Evolutionary conservation across 2,888 invertebrate species (phyloP).

Genomic region (Panopea generosa): DNA sequence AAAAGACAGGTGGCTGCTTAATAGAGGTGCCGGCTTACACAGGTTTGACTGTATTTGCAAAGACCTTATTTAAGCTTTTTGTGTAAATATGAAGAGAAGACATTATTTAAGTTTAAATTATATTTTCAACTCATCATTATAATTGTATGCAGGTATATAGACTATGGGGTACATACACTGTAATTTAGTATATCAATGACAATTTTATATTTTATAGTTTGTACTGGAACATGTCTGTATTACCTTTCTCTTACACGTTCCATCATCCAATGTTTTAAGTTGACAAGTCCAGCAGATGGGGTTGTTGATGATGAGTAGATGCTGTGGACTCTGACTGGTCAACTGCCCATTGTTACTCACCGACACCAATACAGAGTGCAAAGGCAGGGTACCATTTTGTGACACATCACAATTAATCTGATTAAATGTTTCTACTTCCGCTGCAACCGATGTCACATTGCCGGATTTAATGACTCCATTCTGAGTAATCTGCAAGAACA

Average conservation of each 20-base stretch:
- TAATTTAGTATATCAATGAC: no score
- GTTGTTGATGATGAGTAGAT: conserved; percentile 66
- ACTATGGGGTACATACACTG: no score
- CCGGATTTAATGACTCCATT: conserved; percentile 28
- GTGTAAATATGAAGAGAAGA: no score
- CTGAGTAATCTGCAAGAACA: conserved; percentile 37
- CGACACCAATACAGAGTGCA: conserved; percentile 53
- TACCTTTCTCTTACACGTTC: conserved; percentile 30
- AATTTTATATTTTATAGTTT: no score
- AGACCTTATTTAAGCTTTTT: no score
- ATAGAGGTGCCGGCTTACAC: no score
- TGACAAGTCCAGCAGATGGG: conserved; percentile 70
- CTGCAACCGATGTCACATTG: conserved; percentile 44
- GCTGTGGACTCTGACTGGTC: conserved; percentile 53
- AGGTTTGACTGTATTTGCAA: no score
- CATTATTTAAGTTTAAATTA: no score
- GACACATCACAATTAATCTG: conserved; percentile 71
- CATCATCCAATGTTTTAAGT: conserved; percentile 27
- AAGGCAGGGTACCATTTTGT: conserved; percentile 45
- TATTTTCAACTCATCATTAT: no score
- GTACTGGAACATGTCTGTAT: no score
- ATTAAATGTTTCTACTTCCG: conserved; percentile 66
- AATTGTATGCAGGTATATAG: no score
- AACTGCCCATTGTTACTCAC: conserved; percentile 68
- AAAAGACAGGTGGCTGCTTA: no score